Base-by-base conservation (phyloP, 2,888 invertebrate genomes). In the Temnothorax rugatulus region DNA sequence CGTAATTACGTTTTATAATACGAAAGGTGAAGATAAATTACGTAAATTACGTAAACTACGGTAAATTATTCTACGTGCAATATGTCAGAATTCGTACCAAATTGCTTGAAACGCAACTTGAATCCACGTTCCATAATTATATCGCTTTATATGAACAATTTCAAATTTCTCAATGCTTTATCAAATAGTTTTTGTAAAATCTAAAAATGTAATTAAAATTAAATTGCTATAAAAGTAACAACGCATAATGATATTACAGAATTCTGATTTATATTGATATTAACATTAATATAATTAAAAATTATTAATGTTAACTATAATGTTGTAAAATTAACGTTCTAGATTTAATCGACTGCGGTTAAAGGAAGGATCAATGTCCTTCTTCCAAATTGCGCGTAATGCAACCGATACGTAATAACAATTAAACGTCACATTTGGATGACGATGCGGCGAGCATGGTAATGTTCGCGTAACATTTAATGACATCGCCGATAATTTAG, bases 371-470 rank as follows among this genome's bases (percentile, higher is more conserved):
- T 44, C 41, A n/a, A 66, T 21, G 38, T 11, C 63, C 52, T 71
- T 15, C n/a, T 71, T 71, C 9, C 11, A 38, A 79, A 34, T 71
- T 38, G 47, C 13, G 71, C 47, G 57, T 50, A 47, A 79, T 41
- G 59, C 47, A 38, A 18, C 8, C 47, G 57, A 21, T 25, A 9
- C 3, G 38, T 61, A 38, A 61, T 81, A 79, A 83, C 63, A 79
- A 79, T 69, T 83, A 63, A 79, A 79, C n/a, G 52, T 59, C 77
- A 25, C 69, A 44, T 79, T 41, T 83, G 41, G 18, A 69, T 44
- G 69, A 69, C 47, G 61, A 63, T 15, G n/a, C 44, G 63, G 54
- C 21, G 59, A 25, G 25, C 38, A 54, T 25, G 44, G n/a, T 38
- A 41, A 68, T 54, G 15, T 38, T 29, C 79, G 79, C 38, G 25